These are phyloP conservation scores for Callinectes sapidus DNA, from an alignment of 2,888 invertebrate genomes.

Conservation along the genomic window DNA sequence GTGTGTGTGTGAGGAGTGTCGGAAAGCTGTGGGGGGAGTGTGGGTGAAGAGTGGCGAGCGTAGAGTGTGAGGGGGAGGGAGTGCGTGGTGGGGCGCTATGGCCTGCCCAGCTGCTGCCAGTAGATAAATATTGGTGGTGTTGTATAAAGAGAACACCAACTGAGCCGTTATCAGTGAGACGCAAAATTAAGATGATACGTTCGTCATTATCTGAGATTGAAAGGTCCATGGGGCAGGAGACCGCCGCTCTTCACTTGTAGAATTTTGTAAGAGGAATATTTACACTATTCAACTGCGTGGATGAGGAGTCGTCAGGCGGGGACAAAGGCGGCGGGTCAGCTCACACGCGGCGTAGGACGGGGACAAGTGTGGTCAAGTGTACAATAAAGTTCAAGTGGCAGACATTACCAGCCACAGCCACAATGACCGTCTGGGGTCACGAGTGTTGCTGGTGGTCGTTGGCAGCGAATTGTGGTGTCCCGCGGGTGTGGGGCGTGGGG, in stretches of 20 bases:
- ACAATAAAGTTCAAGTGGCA: constrained; percentile 3
- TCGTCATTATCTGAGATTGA: background rate
- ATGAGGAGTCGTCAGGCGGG: background rate
- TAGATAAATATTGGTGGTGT: background rate
- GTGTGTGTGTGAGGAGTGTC: background rate
- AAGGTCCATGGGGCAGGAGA: background rate
- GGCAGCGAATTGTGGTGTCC: background rate
- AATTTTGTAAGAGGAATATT: background rate
- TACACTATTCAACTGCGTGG: background rate
- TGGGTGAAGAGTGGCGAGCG: background rate
- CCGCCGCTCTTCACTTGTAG: background rate
- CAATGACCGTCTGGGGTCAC: background rate
- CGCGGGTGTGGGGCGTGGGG: background rate
- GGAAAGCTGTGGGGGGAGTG: background rate
- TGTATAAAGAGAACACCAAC: background rate
- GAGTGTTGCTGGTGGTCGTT: background rate
- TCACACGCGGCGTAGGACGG: background rate
- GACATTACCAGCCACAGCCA: background rate
- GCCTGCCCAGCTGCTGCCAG: background rate
- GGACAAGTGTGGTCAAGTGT: background rate
- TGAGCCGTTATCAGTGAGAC: background rate
- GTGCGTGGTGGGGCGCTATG: background rate
- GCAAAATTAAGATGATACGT: background rate
- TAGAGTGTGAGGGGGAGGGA: background rate
- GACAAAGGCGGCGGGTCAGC: background rate